Evolutionary conservation across 2,797 vertebrate genomes (phyloP).

Genomic region (Adrianichthys oophorus): DNA sequence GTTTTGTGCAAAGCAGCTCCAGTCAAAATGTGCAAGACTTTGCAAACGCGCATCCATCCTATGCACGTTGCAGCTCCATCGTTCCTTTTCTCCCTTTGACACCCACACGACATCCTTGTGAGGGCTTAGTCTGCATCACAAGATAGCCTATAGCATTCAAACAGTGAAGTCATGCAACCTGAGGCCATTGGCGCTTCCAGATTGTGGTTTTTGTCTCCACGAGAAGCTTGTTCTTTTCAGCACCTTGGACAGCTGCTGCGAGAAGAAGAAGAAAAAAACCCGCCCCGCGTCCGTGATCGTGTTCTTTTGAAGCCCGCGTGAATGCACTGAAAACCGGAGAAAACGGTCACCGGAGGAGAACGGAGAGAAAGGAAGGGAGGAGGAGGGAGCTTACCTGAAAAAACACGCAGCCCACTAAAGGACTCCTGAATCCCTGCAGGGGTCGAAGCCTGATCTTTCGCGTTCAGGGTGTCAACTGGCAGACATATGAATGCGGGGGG

Average conservation of each 20-base stretch:
- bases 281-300: conserved; percentile 24
- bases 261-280: not conserved
- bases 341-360: conserved; percentile 41
- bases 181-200: conserved; percentile 41
- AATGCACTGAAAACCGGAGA: conserved; percentile 41
- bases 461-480: conserved; percentile 70
- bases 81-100: conserved; percentile 25
- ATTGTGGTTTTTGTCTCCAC: conserved; percentile 22
- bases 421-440: conserved; percentile 64
- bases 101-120: conserved; percentile 53
- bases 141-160: conserved; percentile 50
- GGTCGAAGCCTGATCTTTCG: conserved; percentile 59
- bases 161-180: conserved; percentile 64
- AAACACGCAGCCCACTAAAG: conserved; percentile 58
- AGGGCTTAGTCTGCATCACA: conserved; percentile 55
- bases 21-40: conserved; percentile 38
- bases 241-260: conserved; percentile 61
- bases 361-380: conserved; percentile 9
- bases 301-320: conserved; percentile 30
- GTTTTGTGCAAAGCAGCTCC: conserved; percentile 33
- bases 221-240: conserved; percentile 41
- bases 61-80: conserved; percentile 45
- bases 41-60: conserved; percentile 28
- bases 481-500: conserved; percentile 73
- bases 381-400: conserved; percentile 61